Base-by-base conservation (phyloP, 1,140 invertebrate species). In the Hylaeus volcanicus region DNA sequence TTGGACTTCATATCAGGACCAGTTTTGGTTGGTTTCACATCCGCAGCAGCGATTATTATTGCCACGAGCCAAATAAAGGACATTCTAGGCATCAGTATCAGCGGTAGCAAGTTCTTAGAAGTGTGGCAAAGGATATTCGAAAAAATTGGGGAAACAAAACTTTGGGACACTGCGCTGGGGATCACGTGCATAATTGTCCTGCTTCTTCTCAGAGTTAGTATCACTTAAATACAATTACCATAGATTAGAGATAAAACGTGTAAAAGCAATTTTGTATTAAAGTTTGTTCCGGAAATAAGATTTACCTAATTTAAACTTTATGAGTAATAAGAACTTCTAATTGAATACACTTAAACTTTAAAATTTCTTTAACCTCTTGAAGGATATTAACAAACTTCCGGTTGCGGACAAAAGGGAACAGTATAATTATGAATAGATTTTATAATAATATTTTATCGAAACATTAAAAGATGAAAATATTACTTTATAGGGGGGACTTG, bases 1-100 rank as follows among this genome's bases (percentile, higher is more conserved):
- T 96, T 98, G 81, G 97, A 98, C 92, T 98, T 98, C 93, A 98
- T 98, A 86, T 98, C 97, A 45, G 96, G 96, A 55, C 97, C 97
- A n/a, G 97, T 98, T 37, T 97, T 97, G 15, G 96, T 96, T 76
- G 97, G 97, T 1, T 98, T 98, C 92, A 98, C 97, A 0, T 97
- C 97, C 12, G 97, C 97, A 0, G 97, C 97, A 1, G 97, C 97
- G 53, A 96, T 98, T 75, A 97, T 97, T 65, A 98, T 98, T 65
- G 97, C 96, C 5, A 96, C 96, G 65, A 96, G 97, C 12, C 97
- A 98, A 93, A 93, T 98, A 43, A 98, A 97, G 92, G 95, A 96
- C 88, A 94, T 98, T 60, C 93, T 97, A 1, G 97, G 97, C 1
- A 92, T 98, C 3, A 94, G 93, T 63, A 95, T 96, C 78, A 91